Percentiles rank a stretch among this genome's conserved stretches.
phyloP scores from a whole-genome alignment of 2,113 vertebrate species.

The cattle (Bos taurus) region ARS-UCD2.0 NC_037338.1:79134501-79135000 shows the following conservation, averaged over 20 bases:
- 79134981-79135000: background rate
- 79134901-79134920: background rate
- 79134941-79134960: background rate
- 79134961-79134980: background rate
- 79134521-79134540: background rate
- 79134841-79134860: background rate
- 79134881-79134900: background rate
- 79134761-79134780: background rate
- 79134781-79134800: background rate
- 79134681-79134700: background rate
- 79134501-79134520: background rate
- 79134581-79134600: background rate
- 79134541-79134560: background rate
- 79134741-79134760: background rate
- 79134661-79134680: background rate
- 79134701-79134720: background rate
- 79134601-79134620: background rate
- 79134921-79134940: background rate
- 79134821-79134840: background rate
- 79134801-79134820: background rate
- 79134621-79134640: background rate
- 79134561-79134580: background rate
- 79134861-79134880: background rate
- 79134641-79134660: background rate
- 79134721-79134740: background rate